Evolutionary conservation across 2,113 vertebrate genomes (phyloP).

Genomic region (Limnothrissa miodon): DNA sequence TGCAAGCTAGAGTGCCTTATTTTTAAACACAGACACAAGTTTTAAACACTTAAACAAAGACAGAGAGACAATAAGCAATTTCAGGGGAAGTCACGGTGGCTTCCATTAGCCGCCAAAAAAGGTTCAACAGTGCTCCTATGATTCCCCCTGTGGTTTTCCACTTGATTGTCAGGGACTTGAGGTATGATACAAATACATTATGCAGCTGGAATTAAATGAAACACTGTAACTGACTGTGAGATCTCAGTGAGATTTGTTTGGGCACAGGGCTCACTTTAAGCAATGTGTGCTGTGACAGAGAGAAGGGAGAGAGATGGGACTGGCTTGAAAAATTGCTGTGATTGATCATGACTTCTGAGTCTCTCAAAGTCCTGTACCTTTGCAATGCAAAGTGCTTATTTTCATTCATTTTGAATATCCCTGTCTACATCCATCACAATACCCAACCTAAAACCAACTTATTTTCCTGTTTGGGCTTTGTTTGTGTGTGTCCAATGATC

Average conservation of each 20-base stretch:
- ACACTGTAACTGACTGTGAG: too few species aligned
- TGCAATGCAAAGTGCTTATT: constrained; percentile 5
- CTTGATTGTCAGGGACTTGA: too few species aligned
- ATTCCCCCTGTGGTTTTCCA: too few species aligned
- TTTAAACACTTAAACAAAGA: not conserved
- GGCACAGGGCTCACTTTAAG: too few species aligned
- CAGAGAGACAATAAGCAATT: not conserved
- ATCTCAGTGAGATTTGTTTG: too few species aligned
- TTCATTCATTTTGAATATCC: not conserved
- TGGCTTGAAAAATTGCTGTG: not conserved
- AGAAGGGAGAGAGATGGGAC: not conserved
- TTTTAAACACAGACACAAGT: not conserved
- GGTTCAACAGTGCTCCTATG: too few species aligned
- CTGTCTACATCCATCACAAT: not conserved
- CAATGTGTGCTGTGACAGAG: too few species aligned
- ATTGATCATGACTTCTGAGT: not conserved
- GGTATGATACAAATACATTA: not conserved
- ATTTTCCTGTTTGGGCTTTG: not conserved
- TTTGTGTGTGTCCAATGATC: not conserved
- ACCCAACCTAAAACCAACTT: not conserved
- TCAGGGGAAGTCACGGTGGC: too few species aligned
- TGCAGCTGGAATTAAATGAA: too few species aligned
- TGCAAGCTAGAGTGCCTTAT: not conserved
- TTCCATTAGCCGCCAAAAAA: too few species aligned
- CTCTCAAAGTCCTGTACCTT: not conserved